Evolutionary conservation across 2,113 vertebrate species (phyloP), one percentile per base, ranked within the genome.

Genomic region (Petromus typicus): DNA sequence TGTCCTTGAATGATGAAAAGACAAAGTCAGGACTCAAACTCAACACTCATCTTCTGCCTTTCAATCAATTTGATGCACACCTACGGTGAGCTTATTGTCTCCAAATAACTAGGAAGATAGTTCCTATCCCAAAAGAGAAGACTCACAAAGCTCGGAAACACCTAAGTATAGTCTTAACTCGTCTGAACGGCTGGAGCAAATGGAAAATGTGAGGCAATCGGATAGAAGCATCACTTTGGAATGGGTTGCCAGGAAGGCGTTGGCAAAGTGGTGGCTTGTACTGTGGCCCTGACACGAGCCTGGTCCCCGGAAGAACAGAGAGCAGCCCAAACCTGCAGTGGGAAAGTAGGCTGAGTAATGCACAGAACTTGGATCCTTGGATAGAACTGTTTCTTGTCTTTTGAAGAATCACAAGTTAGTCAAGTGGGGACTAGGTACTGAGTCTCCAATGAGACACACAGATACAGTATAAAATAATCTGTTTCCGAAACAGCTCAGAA

Each of bases 151-250:
- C 34, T 25, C 34, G 57, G 64, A 80, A 73, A 61, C 10, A 43
- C 40, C 2, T 2, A 13, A 79, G 75, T 61, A 1, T 20, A 67
- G 63, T 57, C 32, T 1, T 7, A 0, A 25, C 61, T n/a, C 34
- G 84, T 7, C 32, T 17, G 48, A 78, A 43, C 1, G 13, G 59
- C 48, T n/a, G 10, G 34, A 54, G 17, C 59, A 8, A 25, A 54
- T 0, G 0, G 7, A 43, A 66, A 59, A 27, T 1, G 16, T 2
- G 13, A 13, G 1, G 13, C 4, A 2, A 0, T 22, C 2, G 8
- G n/a, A 48, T 0, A 7, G 66, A 51, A 54, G 25, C 2, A 0
- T 22, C 71, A 1, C 7, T 22, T 0, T 8, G 78, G 34, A 51
- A 34, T 2, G 12, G 32, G 48, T 3, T 40, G 18, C 25, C 43